Evolutionary conservation across 2,113 vertebrate genomes (phyloP).

Genomic region (Erinaceus europaeus): DNA sequence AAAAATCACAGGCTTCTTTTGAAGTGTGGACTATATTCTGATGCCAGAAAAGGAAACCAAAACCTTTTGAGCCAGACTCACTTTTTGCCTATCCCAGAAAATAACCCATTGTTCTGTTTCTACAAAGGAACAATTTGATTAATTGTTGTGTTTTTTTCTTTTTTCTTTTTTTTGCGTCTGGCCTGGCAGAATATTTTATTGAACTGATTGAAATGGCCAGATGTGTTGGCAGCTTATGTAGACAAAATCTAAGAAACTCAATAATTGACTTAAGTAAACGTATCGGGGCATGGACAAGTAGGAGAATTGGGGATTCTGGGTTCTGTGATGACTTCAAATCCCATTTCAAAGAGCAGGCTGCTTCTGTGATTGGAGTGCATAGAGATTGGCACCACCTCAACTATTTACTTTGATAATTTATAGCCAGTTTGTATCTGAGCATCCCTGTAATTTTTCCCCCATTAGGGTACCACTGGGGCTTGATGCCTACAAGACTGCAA

Average conservation of each 20-base stretch:
- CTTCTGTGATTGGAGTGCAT: constrained; percentile 22
- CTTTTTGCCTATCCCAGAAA: constrained; percentile 11
- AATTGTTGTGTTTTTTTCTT: too few species aligned
- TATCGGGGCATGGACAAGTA: constrained; percentile 61
- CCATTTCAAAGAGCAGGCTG: constrained; percentile 39
- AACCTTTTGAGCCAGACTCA: constrained; percentile 30
- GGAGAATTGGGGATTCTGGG: constrained; percentile 41
- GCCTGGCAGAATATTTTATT: constrained; percentile 60
- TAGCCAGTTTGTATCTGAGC: neutral
- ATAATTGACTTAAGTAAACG: constrained; percentile 71
- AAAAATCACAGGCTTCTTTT: constrained; percentile 51
- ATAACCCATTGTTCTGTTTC: constrained; percentile 59
- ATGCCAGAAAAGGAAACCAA: constrained; percentile 50
- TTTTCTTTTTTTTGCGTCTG: neutral
- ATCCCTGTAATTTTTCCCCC: neutral
- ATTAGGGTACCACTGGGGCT: too few species aligned
- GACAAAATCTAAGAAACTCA: constrained; percentile 61
- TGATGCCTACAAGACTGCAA: too few species aligned
- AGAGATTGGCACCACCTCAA: constrained; percentile 7
- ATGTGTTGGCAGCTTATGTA: constrained; percentile 65
- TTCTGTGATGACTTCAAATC: constrained; percentile 51
- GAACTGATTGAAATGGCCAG: constrained; percentile 76
- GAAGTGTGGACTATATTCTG: constrained; percentile 26
- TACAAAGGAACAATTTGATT: constrained; percentile 57
- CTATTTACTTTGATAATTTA: constrained; percentile 54